phyloP scores from a whole-genome alignment of 2,888 invertebrate species.

The Parochlus steinenii region DNA sequence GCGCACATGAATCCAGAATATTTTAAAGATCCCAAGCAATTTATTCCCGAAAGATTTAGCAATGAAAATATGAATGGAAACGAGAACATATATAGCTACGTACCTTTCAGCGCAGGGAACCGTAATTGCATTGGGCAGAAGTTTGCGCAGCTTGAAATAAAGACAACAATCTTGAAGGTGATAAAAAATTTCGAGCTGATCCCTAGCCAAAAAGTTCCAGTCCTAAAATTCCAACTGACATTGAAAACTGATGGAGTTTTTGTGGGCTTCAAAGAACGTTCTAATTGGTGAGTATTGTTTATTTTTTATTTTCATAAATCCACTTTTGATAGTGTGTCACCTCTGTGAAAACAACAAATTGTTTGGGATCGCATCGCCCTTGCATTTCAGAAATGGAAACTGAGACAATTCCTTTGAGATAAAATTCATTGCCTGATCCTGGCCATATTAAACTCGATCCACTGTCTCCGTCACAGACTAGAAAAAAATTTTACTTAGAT shows the following conservation, averaged over 20 bases:
- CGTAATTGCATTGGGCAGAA: conserved; percentile 25
- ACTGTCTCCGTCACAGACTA: no score
- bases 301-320: no score
- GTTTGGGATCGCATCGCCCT: no score
- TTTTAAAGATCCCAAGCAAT: conserved; percentile 22
- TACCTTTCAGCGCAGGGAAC: conserved; percentile 29
- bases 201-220: conserved; percentile 19
- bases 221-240: conserved; percentile 25
- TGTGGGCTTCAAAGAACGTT: conserved; percentile 3
- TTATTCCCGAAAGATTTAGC: conserved; percentile 29
- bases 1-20: conserved; percentile 20
- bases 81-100: conserved; percentile 26
- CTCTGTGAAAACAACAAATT: no score
- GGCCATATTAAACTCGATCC: no score
- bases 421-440: no score
- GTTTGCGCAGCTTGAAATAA: conserved; percentile 28
- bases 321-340: no score
- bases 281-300: no score
- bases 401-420: no score
- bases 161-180: conserved; percentile 24
- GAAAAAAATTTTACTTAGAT: no score
- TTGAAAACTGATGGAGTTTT: conserved; percentile 22
- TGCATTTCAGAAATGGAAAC: no score
- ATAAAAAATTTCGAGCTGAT: conserved; percentile 23
- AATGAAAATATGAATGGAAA: conserved; percentile 18